phyloP scores from a whole-genome alignment of 2,113 vertebrate genomes.

The Chitala chitala region DNA sequence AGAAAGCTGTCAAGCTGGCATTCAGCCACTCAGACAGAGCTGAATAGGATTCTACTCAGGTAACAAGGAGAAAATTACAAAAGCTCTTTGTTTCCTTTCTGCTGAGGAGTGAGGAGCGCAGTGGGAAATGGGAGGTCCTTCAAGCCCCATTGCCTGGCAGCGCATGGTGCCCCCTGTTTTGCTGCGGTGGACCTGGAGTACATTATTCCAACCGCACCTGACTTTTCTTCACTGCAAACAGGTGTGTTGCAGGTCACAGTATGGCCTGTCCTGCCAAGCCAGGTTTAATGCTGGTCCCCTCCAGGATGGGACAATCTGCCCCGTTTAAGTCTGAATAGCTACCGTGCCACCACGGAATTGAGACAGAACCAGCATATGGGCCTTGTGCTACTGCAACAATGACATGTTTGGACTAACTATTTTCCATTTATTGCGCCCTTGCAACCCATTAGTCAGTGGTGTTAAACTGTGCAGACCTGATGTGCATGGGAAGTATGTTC shows the following conservation, averaged over 20 bases:
- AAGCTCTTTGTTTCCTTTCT: conserved; percentile 29
- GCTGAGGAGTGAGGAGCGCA: not conserved
- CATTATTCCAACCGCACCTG: conserved; percentile 13
- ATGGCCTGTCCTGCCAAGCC: not conserved
- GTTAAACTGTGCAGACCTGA: no score
- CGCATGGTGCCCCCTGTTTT: conserved; percentile 16
- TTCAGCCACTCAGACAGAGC: conserved; percentile 17
- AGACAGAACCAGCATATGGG: no score
- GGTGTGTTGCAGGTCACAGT: not conserved
- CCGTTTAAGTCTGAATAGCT: not conserved
- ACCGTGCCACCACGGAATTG: no score
- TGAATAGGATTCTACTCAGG: conserved; percentile 17
- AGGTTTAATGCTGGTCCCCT: not conserved
- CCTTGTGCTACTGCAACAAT: no score
- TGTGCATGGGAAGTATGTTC: no score
- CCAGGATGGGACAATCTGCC: not conserved
- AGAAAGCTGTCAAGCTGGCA: not conserved
- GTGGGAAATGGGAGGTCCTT: not conserved
- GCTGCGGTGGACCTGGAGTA: not conserved
- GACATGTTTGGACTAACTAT: no score
- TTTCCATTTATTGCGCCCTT: no score
- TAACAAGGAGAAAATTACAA: conserved; percentile 22
- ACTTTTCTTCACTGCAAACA: not conserved
- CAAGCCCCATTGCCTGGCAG: conserved; percentile 14
- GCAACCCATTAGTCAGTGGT: no score